Evolutionary conservation across 2,888 invertebrate species (phyloP), one percentile per base, ranked within the genome.

Genomic region (Pharmacophagus antenor): DNA sequence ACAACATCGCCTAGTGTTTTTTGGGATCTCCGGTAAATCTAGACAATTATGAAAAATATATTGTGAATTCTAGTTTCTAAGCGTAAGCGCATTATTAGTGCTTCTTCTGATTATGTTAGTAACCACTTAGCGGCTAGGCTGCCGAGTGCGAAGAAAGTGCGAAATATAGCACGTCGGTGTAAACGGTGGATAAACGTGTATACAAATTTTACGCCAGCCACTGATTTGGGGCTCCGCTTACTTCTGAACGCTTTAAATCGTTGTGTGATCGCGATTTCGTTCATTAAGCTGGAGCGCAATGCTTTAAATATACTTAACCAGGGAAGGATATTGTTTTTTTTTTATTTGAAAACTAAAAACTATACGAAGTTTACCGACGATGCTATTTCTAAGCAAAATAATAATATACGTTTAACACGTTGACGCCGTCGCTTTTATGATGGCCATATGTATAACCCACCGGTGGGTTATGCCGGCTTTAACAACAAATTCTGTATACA

Each of bases 161-260:
- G 77, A 88, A 85, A 87, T 87, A 78, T 82, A 82, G 70, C 85
- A 74, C 68, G 58, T 68, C 65, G 68, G 77, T 80, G 84, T 70
- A 75, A 86, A 85, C 74, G 71, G 69, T 70, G 73, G 71, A 70
- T 71, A 76, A 76, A 76, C 70, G 65, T 67, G 66, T 67, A 51
- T n/a, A 68, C 70, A 73, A 65, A 61, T 61, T 62, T 44, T 51
- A 58, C 62, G 55, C 61, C 58, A 56, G 50, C 50, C 60, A 60
- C 10, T 46, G 49, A n/a, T 42, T 17, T 42, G n/a, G 42, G 49
- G 18, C 44, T 55, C 44, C 46, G 50, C 51, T 55, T n/a, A 6
- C n/a, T n/a, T 37, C 37, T 37, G 15, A 25, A 25, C n/a, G 2
- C n/a, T 37, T 37, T 3, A 37, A 37, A 2, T n/a, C 37, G 15